phyloP scores from a whole-genome alignment of 2,888 invertebrate species.

The Tuberolachnus salignus region DNA sequence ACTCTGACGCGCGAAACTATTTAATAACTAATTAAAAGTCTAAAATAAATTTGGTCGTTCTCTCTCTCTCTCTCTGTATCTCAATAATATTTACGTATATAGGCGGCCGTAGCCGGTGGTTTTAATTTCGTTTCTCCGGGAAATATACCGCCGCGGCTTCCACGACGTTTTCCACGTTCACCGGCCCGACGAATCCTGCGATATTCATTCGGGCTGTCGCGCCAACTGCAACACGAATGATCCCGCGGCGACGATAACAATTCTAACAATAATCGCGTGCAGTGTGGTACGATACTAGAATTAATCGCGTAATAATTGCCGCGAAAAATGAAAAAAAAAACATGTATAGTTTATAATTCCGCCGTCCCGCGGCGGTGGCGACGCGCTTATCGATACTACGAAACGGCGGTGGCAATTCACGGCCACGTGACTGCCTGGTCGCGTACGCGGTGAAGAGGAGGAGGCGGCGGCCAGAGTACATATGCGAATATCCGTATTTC shows the following conservation, averaged over 20 bases:
- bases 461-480: too few relatives aligned
- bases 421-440: slow-evolving; percentile 1
- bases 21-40: slow-evolving; percentile 56
- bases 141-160: not conserved
- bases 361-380: too few relatives aligned
- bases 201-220: not conserved
- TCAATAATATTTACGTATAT: slow-evolving; percentile 25
- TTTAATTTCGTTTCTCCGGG: slow-evolving; percentile 32
- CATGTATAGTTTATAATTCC: too few relatives aligned
- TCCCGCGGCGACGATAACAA: not conserved
- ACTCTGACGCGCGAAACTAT: slow-evolving; percentile 46
- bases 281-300: not conserved
- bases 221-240: not conserved
- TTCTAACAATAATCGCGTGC: not conserved
- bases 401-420: too few relatives aligned
- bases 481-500: too few relatives aligned
- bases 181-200: slow-evolving; percentile 3
- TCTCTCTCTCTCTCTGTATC: not conserved
- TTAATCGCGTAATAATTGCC: not conserved
- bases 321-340: too few relatives aligned
- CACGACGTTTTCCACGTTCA: not conserved
- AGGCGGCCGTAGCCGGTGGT: not conserved
- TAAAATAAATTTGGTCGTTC: slow-evolving; percentile 28
- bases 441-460: not conserved
- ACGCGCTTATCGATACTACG: too few relatives aligned